Conservation (phyloP, 2,113 vertebrate species). For the Corydoras sp. region DNA sequence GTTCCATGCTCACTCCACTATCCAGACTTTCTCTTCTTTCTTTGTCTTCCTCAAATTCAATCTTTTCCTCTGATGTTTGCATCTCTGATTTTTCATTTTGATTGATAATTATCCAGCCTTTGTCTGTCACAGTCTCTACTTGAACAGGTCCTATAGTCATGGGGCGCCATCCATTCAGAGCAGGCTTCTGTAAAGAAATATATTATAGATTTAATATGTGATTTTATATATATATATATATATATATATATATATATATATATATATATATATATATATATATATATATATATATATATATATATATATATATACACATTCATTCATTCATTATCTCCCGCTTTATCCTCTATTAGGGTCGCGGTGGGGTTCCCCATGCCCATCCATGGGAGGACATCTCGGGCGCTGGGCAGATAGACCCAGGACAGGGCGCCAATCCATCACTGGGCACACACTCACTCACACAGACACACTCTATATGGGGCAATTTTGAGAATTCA, state of each 20-base stretch:
- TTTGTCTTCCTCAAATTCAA: constrained; percentile 30
- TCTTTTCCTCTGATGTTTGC: background rate
- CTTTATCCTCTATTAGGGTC: too few species aligned
- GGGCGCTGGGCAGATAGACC: too few species aligned
- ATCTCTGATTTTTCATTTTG: constrained; percentile 22
- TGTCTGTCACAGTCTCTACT: constrained; percentile 62
- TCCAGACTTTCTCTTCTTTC: constrained; percentile 56
- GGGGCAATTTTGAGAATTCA: too few species aligned
- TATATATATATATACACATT: too few species aligned
- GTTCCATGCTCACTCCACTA: constrained; percentile 57
- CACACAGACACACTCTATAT: too few species aligned
- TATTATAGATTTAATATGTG: background rate
- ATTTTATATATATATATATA: background rate
- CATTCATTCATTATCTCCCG: too few species aligned
- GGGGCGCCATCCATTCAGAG: constrained; percentile 54
- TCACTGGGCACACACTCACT: too few species aligned
- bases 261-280: too few species aligned
- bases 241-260: background rate
- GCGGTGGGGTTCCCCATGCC: too few species aligned
- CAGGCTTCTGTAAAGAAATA: constrained; percentile 53
- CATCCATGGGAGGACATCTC: too few species aligned
- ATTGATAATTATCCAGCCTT: constrained; percentile 59
- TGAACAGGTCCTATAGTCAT: constrained; percentile 45
- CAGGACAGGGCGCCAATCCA: too few species aligned
- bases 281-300: too few species aligned